These are phyloP conservation scores for Spondyliosoma cantharus DNA, from an alignment of 2,797 vertebrate species.

Conservation along the genomic window DNA sequence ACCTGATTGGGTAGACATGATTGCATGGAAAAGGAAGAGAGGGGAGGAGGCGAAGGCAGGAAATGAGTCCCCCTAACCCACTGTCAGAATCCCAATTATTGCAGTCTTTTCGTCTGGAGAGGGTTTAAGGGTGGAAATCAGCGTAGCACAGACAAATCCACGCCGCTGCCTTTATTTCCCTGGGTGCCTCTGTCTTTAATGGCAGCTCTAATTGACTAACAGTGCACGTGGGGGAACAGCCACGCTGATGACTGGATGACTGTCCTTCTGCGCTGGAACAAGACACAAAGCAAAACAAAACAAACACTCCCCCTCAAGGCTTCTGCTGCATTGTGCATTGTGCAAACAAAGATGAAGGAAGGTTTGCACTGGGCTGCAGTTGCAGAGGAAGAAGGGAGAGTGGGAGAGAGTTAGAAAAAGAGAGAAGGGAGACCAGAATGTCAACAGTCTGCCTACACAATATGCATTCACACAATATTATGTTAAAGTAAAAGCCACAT, in stretches of 20 bases:
- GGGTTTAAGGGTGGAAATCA: constrained; percentile 78
- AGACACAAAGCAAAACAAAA: constrained; percentile 74
- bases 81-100: constrained; percentile 79
- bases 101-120: constrained; percentile 74
- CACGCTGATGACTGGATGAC: constrained; percentile 66
- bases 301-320: constrained; percentile 69
- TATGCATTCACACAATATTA: constrained; percentile 49
- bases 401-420: constrained; percentile 25
- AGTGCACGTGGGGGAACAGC: constrained; percentile 67
- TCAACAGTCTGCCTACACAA: constrained; percentile 61
- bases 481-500: constrained; percentile 60
- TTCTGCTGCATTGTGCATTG: constrained; percentile 70
- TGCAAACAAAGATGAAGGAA: constrained; percentile 69
- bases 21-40: constrained; percentile 63
- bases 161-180: constrained; percentile 80
- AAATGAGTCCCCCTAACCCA: constrained; percentile 75
- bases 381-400: constrained; percentile 1
- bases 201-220: constrained; percentile 84
- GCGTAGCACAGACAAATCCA: constrained; percentile 68
- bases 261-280: constrained; percentile 67
- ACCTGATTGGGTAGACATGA: constrained; percentile 71
- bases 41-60: constrained; percentile 63
- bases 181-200: constrained; percentile 77
- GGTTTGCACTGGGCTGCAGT: constrained; percentile 49
- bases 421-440: constrained; percentile 35